phyloP scores from a whole-genome alignment of 1,140 invertebrate species.

The Heliconius melpomene region DNA sequence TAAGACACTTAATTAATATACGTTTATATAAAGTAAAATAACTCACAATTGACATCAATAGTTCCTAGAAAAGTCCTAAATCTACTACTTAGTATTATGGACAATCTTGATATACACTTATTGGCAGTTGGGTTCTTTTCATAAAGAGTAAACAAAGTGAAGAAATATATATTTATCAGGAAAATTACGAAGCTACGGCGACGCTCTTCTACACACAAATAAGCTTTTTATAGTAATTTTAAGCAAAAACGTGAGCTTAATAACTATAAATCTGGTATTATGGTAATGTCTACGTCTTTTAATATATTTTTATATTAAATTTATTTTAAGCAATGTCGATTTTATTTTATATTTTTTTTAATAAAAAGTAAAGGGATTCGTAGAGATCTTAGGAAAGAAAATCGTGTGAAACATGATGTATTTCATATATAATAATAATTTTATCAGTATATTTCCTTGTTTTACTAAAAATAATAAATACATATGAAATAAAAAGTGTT shows the following conservation, averaged over 20 bases:
- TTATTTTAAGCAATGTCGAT: not conserved
- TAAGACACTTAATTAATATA: too few species aligned
- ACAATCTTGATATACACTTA: not conserved
- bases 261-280: not conserved
- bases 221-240: conserved; percentile 14
- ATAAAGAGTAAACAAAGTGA: not conserved
- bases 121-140: not conserved
- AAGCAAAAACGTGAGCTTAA: conserved; percentile 5
- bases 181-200: not conserved
- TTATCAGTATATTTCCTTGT: not conserved
- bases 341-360: not conserved
- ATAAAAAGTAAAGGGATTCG: not conserved
- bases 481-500: not conserved
- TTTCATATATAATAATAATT: too few species aligned
- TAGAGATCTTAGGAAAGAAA: too few species aligned
- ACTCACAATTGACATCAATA: too few species aligned
- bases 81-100: not conserved
- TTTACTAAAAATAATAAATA: not conserved
- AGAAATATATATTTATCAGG: not conserved
- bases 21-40: too few species aligned
- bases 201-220: conserved; percentile 3
- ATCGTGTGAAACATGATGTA: too few species aligned
- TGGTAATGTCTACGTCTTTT: not conserved
- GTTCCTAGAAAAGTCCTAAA: too few species aligned
- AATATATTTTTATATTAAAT: not conserved